Percentiles rank a stretch among this genome's conserved stretches.
These are phyloP conservation scores for Tipula confusa DNA, from an alignment of 2,888 invertebrate species.

Conservation along the genomic window DNA sequence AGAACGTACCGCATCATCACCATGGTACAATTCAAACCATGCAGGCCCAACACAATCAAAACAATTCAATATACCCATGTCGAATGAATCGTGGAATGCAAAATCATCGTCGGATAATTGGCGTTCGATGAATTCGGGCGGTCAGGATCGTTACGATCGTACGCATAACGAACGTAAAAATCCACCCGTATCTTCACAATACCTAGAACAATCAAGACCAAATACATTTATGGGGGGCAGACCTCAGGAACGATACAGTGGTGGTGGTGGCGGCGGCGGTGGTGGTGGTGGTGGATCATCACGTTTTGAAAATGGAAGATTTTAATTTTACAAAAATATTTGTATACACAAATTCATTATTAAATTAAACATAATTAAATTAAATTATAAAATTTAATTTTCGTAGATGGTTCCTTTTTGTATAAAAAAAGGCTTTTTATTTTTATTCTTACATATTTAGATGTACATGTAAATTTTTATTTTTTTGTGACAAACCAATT, in stretches of 20 bases:
- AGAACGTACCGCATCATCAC: constrained; percentile 39
- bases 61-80: constrained; percentile 45
- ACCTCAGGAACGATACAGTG: constrained; percentile 46
- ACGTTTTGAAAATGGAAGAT: constrained; percentile 42
- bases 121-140: constrained; percentile 43
- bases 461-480: not conserved
- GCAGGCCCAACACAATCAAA: constrained; percentile 42
- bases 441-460: not conserved
- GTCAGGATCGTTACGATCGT: constrained; percentile 48
- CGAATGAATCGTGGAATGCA: constrained; percentile 40
- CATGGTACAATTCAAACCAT: constrained; percentile 38
- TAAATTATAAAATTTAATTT: not conserved
- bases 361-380: not conserved
- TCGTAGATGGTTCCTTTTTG: not conserved
- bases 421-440: not conserved
- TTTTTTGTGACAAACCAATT: not conserved
- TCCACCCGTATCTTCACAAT: constrained; percentile 41
- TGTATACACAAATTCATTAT: not conserved
- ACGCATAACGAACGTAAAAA: constrained; percentile 47
- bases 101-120: constrained; percentile 45
- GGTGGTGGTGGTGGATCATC: constrained; percentile 41
- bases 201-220: constrained; percentile 42
- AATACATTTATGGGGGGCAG: constrained; percentile 42
- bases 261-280: constrained; percentile 39
- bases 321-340: not conserved